Conservation (phyloP, 1,140 invertebrate genomes). For the Bicyclus anynana region DNA sequence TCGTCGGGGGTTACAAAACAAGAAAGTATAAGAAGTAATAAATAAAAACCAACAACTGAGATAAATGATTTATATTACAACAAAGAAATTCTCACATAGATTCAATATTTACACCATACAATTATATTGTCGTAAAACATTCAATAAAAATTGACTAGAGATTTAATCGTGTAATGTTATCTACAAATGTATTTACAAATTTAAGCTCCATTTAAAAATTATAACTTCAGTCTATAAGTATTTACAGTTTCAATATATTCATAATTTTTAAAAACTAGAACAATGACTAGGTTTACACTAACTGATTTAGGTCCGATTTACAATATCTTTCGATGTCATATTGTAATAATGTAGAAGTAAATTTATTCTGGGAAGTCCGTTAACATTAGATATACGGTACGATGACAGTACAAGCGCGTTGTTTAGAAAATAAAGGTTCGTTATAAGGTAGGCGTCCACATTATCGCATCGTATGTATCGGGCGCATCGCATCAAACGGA, state of each 20-base stretch:
- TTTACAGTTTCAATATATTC: slow-evolving; percentile 30
- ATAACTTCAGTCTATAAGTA: slow-evolving; percentile 40
- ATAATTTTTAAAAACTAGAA: slow-evolving; percentile 17
- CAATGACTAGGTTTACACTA: slow-evolving; percentile 23
- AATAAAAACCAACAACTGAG: slow-evolving; percentile 32
- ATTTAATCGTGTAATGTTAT: slow-evolving; percentile 39
- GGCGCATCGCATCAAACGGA: too few relatives aligned
- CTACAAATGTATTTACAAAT: slow-evolving; percentile 68
- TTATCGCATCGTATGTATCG: too few relatives aligned
- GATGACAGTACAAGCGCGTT: too few relatives aligned
- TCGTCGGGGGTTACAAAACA: too few relatives aligned
- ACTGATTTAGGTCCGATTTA: not conserved
- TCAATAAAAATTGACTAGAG: slow-evolving; percentile 73
- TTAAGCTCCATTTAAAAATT: slow-evolving; percentile 62
- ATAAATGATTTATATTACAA: slow-evolving; percentile 64
- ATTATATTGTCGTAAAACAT: slow-evolving; percentile 72
- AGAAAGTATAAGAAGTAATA: not conserved
- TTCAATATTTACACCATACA: slow-evolving; percentile 68
- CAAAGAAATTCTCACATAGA: slow-evolving; percentile 57
- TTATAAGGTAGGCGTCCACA: too few relatives aligned
- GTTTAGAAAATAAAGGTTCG: too few relatives aligned
- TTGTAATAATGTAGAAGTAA: too few relatives aligned
- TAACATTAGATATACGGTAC: too few relatives aligned
- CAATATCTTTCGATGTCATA: not conserved
- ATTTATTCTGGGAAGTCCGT: too few relatives aligned